Evolutionary conservation across 92 coral and sea anemone species (phyloP), one percentile per base, ranked within the genome.

Genomic region (Epizoanthus scotinus): DNA sequence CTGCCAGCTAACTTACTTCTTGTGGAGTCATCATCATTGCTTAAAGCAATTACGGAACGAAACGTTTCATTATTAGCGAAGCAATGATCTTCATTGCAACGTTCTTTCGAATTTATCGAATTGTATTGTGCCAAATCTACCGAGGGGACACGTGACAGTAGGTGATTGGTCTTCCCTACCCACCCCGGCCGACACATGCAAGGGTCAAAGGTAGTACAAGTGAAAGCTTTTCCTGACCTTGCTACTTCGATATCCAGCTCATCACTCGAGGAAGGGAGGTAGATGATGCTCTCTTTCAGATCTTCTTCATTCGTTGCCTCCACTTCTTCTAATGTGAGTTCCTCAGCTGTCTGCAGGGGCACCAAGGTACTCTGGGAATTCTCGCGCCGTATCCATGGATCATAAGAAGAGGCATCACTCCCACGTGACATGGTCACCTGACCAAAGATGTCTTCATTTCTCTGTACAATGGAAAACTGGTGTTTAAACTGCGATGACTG

Each of bases 201-300:
- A 42, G 14, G 53, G 54, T 15, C n/a, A 38, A 55, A 70, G 65
- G 62, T 40, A 55, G 18, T 14, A 74, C 44, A 71, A 53, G 13
- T 14, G 10, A 54, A 27, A 0, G 17, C 52, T n/a, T 26, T 63
- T 54, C 18, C 90, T 67, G 71, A 94, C 98, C 95, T 94, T 63
- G 97, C 94, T 27, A 94, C 92, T 84, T 93, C 98, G 29, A 81
- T 87, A 77, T 93, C 98, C 61, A 93, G 70, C 56, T 95, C 97
- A 22, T 95, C 98, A 63, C 93, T 93, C 5, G 91, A 88, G 44
- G 94, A 86, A 22, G 97, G 97, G 12, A 93, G 89, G 71, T 93
- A 93, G 68, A 93, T 93, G 4, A 93, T 93, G 63, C 87, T 85
- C 86, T 93, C 94, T 71, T 93, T 93, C 21, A 85, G 34, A 40